Base-by-base conservation (phyloP, 2,888 invertebrate genomes). In the Congeria kusceri region DNA sequence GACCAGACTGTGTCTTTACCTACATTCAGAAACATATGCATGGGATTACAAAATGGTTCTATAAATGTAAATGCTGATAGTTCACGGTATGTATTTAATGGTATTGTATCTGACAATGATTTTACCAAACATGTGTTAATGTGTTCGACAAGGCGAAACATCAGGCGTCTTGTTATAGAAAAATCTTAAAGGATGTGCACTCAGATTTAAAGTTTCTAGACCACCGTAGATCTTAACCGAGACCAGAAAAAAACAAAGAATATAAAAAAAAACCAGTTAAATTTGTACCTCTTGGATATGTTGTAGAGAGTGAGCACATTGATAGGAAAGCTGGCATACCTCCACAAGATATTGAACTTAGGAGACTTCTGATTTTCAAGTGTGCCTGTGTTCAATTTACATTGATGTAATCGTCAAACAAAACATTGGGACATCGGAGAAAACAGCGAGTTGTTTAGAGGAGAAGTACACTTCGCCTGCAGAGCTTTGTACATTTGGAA, bases 181-280 rank as follows among this genome's bases (percentile, higher is more conserved):
- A 75, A 32, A 61, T 76, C 23, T 62, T 65, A 9, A 68, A 65
- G 61, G 80, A 80, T 23, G 44, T 20, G 23, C 18, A 18, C 3
- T 75, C 71, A 13, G 76, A 76, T 53, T 76, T 75, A 46, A 29
- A 63, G 18, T 39, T 27, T 46, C 46, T 68, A 25, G 62, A 44
- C 13, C 70, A 63, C 53, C 56, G 62, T 2, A 70, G 63, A 25
- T 29, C 62, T n/a, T 28, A 32, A 32, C 62, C 53, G 20, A 70
- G 70, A 39, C 62, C 18, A 28, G 56, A 25, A 39, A 44, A 57
- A 23, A 53, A 63, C 25, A 70, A 70, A 56, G 62, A 70, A 25
- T 70, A 63, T 39, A 39, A 28, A 20, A 53, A 53, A 27, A 3
- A 1, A 13, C 15, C 13, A 13, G 39, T 39, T 11, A 9, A 13